Base-by-base conservation (phyloP, 2,113 vertebrate genomes). In the Hippocampus zosterae region DNA sequence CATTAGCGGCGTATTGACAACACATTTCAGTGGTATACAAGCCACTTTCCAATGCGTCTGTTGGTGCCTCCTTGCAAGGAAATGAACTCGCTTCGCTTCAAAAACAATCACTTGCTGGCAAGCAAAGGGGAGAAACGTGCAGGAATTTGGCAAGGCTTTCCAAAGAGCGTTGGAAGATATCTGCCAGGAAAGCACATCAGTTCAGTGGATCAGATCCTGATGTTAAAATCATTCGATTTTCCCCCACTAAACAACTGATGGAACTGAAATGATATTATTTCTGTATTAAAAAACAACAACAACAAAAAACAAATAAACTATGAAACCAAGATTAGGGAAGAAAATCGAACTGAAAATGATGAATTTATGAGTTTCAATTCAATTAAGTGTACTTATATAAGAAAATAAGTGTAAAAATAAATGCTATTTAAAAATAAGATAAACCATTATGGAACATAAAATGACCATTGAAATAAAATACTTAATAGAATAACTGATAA, bases 111-210 rank as follows among this genome's bases (percentile, higher is more conserved):
- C 37, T n/a, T 42, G n/a, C 37, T 63, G 61, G 33, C 18, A 40
- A 41, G 18, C 18, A 21, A 62, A 21, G 8, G 18, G 37, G 21
- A 40, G 61, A 63, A 63, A 63, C 40, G 37, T 63, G 61, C 37
- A 41, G 21, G 61, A 41, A 63, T 40, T 41, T 63, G 62, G 41
- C 59, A 37, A 61, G 46, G n/a, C 16, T 60, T 60, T 60, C 27
- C 16, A 33, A 5, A 16, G 15, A 59, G 57, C 57, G 13, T 59
- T 59, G 25, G 15, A 33, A 29, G 57, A 59, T 33, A 33, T 60
- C 27, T 60, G 27, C 57, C 57, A 60, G 57, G 27, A 59, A 59
- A 29, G 13, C 56, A 29, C 23, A 59, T 5, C 23, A 29, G 56
- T 59, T 59, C 25, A 60, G 6, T 7, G 27, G 27, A 60, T 60